Evolutionary conservation across 2,113 vertebrate species (phyloP).

Genomic region (Strigops habroptila): DNA sequence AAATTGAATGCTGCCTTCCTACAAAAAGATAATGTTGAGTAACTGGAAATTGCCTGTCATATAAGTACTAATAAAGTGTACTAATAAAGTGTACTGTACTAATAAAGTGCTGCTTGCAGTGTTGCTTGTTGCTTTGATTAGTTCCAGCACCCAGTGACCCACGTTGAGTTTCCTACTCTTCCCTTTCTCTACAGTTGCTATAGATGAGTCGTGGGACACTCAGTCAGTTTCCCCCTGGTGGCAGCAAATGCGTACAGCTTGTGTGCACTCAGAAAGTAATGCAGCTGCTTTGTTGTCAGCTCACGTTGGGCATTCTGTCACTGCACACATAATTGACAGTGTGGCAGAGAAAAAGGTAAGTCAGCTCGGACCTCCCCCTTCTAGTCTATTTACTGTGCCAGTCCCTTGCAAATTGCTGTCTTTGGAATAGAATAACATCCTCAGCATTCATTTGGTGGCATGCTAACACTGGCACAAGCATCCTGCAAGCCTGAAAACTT

Average conservation of each 20-base stretch:
- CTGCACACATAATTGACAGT: conserved; percentile 78
- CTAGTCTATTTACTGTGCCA: background rate
- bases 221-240: conserved; percentile 96
- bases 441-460: accelerated
- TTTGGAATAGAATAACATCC: too few species aligned
- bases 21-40: background rate
- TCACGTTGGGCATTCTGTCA: conserved; percentile 82
- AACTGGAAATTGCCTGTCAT: background rate
- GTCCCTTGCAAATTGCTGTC: background rate
- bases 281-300: conserved; percentile 89
- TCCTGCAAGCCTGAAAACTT: background rate
- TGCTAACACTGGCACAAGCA: too few species aligned
- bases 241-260: conserved; percentile 91
- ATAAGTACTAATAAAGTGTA: background rate
- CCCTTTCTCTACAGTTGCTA: conserved; percentile 72
- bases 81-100: background rate
- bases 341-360: conserved; percentile 82
- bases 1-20: background rate
- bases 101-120: background rate
- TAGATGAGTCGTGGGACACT: conserved; percentile 89
- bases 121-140: background rate
- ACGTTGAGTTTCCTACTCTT: background rate
- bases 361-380: background rate
- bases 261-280: conserved; percentile 84
- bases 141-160: background rate